Evolutionary conservation across 2,888 invertebrate species (phyloP).

Genomic region (Calliopum simillimum): DNA sequence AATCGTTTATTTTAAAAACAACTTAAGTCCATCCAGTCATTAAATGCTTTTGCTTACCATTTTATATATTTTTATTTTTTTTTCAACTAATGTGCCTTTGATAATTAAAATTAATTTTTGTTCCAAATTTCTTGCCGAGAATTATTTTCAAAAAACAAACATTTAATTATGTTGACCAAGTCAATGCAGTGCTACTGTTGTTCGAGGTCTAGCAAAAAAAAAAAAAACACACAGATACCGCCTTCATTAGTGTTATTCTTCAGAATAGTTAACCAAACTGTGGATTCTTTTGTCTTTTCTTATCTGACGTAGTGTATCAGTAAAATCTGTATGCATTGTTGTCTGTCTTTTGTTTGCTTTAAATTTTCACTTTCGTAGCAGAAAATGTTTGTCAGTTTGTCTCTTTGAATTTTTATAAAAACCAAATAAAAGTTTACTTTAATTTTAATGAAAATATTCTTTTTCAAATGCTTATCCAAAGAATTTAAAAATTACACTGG

Average conservation of each 20-base stretch:
- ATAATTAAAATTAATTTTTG: constrained; percentile 27
- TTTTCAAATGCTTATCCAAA: too few relatives aligned
- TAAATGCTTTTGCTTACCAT: neutral
- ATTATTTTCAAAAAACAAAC: constrained; percentile 9
- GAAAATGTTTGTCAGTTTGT: neutral
- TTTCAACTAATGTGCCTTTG: neutral
- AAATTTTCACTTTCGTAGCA: neutral
- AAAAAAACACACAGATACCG: neutral
- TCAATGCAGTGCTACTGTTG: neutral
- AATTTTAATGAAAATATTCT: too few relatives aligned
- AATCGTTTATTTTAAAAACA: too few relatives aligned
- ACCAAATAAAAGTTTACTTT: too few relatives aligned
- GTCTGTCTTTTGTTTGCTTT: neutral
- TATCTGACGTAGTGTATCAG: neutral
- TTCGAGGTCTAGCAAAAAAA: neutral
- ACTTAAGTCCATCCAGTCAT: too few relatives aligned
- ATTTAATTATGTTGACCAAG: constrained; percentile 2
- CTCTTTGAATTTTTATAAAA: neutral
- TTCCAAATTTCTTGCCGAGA: neutral
- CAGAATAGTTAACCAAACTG: neutral
- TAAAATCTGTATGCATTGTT: neutral
- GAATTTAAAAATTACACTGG: too few relatives aligned
- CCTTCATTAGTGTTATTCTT: constrained; percentile 5
- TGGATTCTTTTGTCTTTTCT: constrained; percentile 1
- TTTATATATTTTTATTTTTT: constrained; percentile 1